Conservation (phyloP, 2,888 invertebrate species). For the Dichetophora obliterata region DNA sequence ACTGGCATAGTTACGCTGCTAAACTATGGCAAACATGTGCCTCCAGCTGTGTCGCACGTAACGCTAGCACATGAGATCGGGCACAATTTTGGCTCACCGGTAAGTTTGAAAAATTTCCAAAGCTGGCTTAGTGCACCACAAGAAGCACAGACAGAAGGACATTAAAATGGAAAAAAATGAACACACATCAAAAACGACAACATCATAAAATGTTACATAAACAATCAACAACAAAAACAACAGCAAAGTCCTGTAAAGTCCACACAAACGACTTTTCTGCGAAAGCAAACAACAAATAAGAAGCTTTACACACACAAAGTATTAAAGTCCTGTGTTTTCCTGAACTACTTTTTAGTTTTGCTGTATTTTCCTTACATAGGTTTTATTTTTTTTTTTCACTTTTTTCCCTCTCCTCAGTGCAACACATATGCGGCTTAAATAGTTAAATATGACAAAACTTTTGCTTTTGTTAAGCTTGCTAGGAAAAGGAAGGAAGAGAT, state of each 20-base stretch:
- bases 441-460: neutral
- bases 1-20: constrained; percentile 97
- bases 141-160: neutral
- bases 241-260: neutral
- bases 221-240: no score
- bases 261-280: constrained; percentile 1
- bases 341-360: neutral
- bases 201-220: no score
- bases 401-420: neutral
- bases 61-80: constrained; percentile 99
- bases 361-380: neutral
- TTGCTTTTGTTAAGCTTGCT: neutral
- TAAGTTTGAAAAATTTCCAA: constrained; percentile 70
- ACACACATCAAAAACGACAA: neutral
- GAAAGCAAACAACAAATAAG: constrained; percentile 4
- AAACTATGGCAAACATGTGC: constrained; percentile 98
- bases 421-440: constrained; percentile 13
- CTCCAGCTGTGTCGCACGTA: constrained; percentile 97
- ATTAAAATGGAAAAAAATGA: neutral
- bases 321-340: neutral
- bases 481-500: neutral
- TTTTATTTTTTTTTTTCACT: neutral
- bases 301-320: neutral
- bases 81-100: constrained; percentile 98
- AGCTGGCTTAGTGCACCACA: neutral